These are phyloP conservation scores for Drosophila mayri DNA, from an alignment of 1,140 invertebrate genomes.

Conservation along the genomic window DNA sequence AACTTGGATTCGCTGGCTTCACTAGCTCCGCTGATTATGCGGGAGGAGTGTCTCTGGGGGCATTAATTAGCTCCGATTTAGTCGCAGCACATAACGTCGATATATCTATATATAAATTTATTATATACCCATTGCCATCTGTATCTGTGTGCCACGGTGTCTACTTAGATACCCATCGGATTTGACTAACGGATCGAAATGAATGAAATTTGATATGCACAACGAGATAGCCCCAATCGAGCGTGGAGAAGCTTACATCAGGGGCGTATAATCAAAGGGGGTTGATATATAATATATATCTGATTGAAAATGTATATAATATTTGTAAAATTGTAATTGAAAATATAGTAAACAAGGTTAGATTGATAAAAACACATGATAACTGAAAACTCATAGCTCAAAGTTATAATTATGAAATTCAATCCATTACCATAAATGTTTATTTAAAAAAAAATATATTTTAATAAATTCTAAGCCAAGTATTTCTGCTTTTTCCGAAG, in stretches of 20 bases:
- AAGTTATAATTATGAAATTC: background rate
- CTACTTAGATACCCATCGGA: slow-evolving; percentile 46
- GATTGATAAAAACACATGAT: background rate
- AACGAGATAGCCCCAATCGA: slow-evolving; percentile 67
- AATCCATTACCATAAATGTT: background rate
- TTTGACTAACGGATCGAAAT: slow-evolving; percentile 74
- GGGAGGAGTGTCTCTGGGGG: slow-evolving; percentile 76
- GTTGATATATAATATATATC: no score
- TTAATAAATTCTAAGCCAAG: background rate
- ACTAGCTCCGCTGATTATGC: slow-evolving; percentile 60
- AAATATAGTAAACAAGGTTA: background rate
- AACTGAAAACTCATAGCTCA: background rate
- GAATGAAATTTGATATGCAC: slow-evolving; percentile 83
- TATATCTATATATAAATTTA: slow-evolving; percentile 59
- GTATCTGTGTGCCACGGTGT: slow-evolving; percentile 46
- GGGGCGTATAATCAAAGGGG: slow-evolving; percentile 14
- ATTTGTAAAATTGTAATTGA: background rate
- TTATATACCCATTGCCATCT: slow-evolving; percentile 12
- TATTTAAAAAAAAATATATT: background rate
- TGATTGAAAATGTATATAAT: no score
- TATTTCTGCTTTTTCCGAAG: background rate
- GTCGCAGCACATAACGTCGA: slow-evolving; percentile 56
- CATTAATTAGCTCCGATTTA: slow-evolving; percentile 82
- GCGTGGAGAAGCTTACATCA: slow-evolving; percentile 29
- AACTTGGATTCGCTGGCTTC: slow-evolving; percentile 22